These are phyloP conservation scores for Drosophila fulvimacula DNA, from an alignment of 2,888 invertebrate species.

Conservation along the genomic window DNA sequence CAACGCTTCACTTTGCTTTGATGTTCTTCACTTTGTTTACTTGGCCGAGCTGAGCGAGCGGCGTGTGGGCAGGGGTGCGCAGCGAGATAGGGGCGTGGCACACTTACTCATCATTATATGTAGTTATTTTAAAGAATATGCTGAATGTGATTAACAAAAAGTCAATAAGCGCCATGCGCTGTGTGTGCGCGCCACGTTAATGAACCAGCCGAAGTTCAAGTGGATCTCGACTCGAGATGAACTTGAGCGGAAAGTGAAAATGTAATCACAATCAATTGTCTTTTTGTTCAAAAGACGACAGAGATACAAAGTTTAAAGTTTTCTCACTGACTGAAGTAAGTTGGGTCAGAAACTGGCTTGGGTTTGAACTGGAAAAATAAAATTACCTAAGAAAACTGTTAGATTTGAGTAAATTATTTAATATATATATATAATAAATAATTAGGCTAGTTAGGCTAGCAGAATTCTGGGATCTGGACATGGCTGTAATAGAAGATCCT, in stretches of 20 bases:
- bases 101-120: conserved; percentile 47
- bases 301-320: not conserved
- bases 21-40: conserved; percentile 50
- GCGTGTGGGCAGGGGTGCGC: not conserved
- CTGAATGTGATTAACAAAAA: conserved; percentile 1
- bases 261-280: not conserved
- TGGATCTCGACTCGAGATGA: not conserved
- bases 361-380: not conserved
- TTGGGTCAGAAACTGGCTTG: not conserved
- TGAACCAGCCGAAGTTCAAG: conserved; percentile 26
- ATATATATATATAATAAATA: too few relatives aligned
- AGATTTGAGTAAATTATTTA: too few relatives aligned
- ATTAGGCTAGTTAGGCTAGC: too few relatives aligned
- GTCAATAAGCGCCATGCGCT: conserved; percentile 3
- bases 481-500: too few relatives aligned
- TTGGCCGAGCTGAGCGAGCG: conserved; percentile 1
- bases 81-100: not conserved
- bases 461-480: too few relatives aligned
- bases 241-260: conserved; percentile 1
- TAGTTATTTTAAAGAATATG: conserved; percentile 42
- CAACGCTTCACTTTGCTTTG: conserved; percentile 44
- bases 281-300: not conserved
- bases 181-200: conserved; percentile 2
- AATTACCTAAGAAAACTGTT: too few relatives aligned
- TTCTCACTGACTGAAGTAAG: not conserved